Evolutionary conservation across 2,113 vertebrate species (phyloP), one percentile per base, ranked within the genome.

Genomic region (Rhegmatorhina hoffmannsi): DNA sequence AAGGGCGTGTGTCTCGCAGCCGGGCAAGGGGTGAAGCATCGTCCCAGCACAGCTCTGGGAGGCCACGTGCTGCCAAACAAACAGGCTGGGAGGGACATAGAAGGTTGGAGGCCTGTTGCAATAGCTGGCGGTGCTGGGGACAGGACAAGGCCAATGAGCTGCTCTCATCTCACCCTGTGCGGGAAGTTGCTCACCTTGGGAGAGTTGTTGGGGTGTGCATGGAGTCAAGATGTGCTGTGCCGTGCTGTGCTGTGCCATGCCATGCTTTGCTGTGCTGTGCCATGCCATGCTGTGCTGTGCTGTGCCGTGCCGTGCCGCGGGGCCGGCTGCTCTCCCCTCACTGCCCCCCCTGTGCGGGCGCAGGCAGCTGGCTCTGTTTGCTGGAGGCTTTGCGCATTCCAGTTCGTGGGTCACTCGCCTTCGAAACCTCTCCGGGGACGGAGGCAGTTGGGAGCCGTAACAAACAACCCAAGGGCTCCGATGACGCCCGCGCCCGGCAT

Each of bases 331-430:
- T 84, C 59, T 87, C 74, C 78, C 84, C 86, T 87, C 14, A 2
- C 26, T 21, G 3, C 58, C 92, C 87, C 87, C 89, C 91, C 81
- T 79, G 59, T 18, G 12, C 89, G 84, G 93, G 92, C 25, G 52
- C 94, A 77, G 94, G 95, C 95, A 94, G 96, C 97, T 95, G 96
- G 90, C 96, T 92, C 66, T 89, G 92, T 89, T 97, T 93, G 93
- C 97, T 96, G 94, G 95, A 95, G 96, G 96, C 94, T 96, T 94
- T 94, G 96, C 73, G 11, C 94, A 97, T 96, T 95, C 90, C 94
- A 95, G 88, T 94, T 96, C 92, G 90, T 95, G 96, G 96, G 95
- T 94, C 94, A 95, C 86, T 95, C 81, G 90, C 94, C 95, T 97
- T 94, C 84, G 47, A 93, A 92, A 93, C 87, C 94, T 92, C 93